Percentiles rank a stretch among this genome's conserved stretches.
These are phyloP conservation scores for Microcaecilia unicolor DNA, from an alignment of 2,797 vertebrate genomes.

Conservation along the genomic window DNA sequence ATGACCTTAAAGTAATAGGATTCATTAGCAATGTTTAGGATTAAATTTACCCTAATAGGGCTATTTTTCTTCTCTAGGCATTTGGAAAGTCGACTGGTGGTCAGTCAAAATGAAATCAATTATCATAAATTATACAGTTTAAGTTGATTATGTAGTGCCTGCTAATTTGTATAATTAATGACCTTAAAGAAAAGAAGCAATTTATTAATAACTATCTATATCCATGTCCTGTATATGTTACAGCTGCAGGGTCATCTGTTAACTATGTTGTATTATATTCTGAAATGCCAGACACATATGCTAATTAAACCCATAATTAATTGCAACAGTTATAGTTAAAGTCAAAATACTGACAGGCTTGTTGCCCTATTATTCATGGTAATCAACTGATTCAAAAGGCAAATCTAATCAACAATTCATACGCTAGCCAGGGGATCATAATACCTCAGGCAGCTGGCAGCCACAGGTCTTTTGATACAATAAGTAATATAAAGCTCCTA, in stretches of 20 bases:
- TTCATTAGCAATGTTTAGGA: constrained; percentile 97
- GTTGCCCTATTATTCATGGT: constrained; percentile 80
- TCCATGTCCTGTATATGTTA: constrained; percentile 60
- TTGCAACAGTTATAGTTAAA: constrained; percentile 90
- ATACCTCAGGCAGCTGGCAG: constrained; percentile 78
- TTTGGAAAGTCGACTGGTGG: constrained; percentile 58
- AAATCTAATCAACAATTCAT: constrained; percentile 91
- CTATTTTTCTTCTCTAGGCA: constrained; percentile 87
- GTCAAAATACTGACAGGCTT: constrained; percentile 78
- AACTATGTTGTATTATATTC: constrained; percentile 86
- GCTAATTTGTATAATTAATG: constrained; percentile 98
- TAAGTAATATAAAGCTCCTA: constrained; percentile 56
- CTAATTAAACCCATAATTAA: constrained; percentile 96
- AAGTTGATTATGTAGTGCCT: constrained; percentile 86
- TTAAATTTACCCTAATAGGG: constrained; percentile 99
- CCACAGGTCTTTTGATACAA: constrained; percentile 64
- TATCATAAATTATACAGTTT: constrained; percentile 91
- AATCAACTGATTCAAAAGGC: constrained; percentile 89
- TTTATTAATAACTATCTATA: constrained; percentile 97
- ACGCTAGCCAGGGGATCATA: constrained; percentile 61
- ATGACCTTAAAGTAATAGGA: constrained; percentile 97
- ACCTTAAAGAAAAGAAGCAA: constrained; percentile 70
- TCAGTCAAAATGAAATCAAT: constrained; percentile 97
- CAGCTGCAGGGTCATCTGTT: constrained; percentile 74
- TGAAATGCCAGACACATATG: constrained; percentile 73